Base-by-base conservation (phyloP, 2,888 invertebrate genomes). In the Brachypalpus laphriformis region DNA sequence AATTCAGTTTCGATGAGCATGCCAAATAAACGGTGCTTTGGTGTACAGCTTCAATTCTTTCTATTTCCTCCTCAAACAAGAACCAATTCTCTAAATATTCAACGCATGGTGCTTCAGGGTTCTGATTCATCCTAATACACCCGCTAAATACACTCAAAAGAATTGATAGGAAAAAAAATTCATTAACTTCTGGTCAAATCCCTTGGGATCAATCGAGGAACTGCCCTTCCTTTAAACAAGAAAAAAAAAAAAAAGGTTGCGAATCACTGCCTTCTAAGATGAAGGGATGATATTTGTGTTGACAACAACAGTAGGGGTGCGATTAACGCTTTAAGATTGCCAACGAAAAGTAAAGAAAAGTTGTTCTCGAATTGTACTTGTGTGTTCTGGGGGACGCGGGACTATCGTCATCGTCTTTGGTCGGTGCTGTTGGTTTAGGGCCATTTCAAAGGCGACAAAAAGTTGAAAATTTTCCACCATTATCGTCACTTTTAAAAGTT, bases 401-500 rank as follows among this genome's bases (percentile, higher is more conserved):
- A 28, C 65, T 18, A 31, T 14, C 6, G 31, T 20, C 20, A 28
- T 28, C 66, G 57, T 59, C 45, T 51, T 63, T 34, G 49, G 31
- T 54, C 34, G 22, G 11, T 20, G n/a, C 61, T 63, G 49, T 70
- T 70, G 61, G 45, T 61, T 68, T 61, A 45, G 42, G 68, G 74
- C 74, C 57, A 78, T 75, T 80, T 70, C 51, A 68, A 65, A 83
- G 78, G 83, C 78, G 83, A 70, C 80, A 74, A 74, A 65, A 80
- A 83, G 83, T 83, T 83, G 63, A 80, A 80, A 74, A 83, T 80
- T 75, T 57, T 80, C 57, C 83, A 59, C 83, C 83, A 83, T 83
- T 83, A 83, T 83, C 83, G 80, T 83, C 83, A 78, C 83, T 80
- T 83, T 83, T 70, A 14, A 78, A 82, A 82, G 78, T 72, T 83